A percentile compares a stretch with the other conserved stretches of the same genome.
Conservation (phyloP, 1,140 invertebrate species). For the Cydia splendana region DNA sequence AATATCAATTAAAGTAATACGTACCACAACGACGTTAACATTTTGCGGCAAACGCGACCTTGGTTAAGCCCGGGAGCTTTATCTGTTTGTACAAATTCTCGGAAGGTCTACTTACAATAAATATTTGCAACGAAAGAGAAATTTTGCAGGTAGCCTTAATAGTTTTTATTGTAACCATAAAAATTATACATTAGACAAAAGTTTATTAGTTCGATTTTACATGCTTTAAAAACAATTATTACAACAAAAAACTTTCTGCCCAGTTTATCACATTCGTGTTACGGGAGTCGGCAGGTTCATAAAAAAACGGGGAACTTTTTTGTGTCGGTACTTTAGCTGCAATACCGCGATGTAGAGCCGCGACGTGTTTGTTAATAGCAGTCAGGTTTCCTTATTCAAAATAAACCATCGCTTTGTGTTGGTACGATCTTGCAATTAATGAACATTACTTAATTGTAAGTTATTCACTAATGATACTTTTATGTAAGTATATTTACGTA, state of each 20-base stretch:
- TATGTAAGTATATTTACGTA: no score
- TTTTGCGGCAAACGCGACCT: neutral
- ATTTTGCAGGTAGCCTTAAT: constrained; percentile 39
- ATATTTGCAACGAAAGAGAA: constrained; percentile 47
- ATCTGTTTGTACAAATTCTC: constrained; percentile 34
- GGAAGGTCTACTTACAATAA: constrained; percentile 46
- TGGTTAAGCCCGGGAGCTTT: neutral
- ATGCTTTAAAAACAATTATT: neutral
- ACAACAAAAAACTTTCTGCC: neutral
- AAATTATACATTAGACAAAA: neutral
- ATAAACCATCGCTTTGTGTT: neutral
- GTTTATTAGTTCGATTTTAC: neutral
- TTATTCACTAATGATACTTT: no score
- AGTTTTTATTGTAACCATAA: neutral
- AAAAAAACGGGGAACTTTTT: constrained; percentile 63
- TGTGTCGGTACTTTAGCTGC: constrained; percentile 43
- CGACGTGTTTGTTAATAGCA: constrained; percentile 38
- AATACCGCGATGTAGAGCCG: constrained; percentile 45
- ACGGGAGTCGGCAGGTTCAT: constrained; percentile 53
- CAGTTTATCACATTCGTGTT: neutral
- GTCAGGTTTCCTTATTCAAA: constrained; percentile 1
- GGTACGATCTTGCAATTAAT: no score
- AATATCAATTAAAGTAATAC: neutral
- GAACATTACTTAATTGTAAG: no score
- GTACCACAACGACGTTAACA: neutral